Evolutionary conservation across 2,888 invertebrate species (phyloP), one percentile per base, ranked within the genome.

Genomic region (Anthophora plumipes): DNA sequence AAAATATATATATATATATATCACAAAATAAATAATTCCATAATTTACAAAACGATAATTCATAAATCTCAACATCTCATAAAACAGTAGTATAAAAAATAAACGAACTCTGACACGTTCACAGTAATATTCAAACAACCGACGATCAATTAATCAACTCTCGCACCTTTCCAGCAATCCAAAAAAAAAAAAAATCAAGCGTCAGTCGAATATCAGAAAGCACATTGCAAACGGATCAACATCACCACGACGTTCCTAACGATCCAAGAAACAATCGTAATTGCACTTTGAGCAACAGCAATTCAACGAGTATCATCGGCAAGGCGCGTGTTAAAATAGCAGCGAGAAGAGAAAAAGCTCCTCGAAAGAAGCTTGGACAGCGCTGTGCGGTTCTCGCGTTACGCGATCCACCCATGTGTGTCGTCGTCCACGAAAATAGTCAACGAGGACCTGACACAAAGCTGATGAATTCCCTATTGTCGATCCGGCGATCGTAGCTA

Each of bases 401-500:
- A n/a, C n/a, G 54, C 39, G 54, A 54, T 41, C 41, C n/a, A n/a
- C 0, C n/a, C 54, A 20, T 11, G 50, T 20, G 46, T 57, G 11
- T 4, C 22, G 17, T 48, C 20, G 37, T 8, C 37, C 54, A 63
- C 63, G 54, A 63, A 63, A 71, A 63, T 71, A 71, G 22, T 63
- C 41, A 0, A 52, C n/a, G 14, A 14, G 1, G 17, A 11, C 17
- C 57, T n/a, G n/a, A n/a, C n/a, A n/a, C n/a, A n/a, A n/a, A n/a
- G n/a, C n/a, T n/a, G n/a, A n/a, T n/a, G n/a, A n/a, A n/a, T n/a
- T n/a, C n/a, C n/a, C n/a, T n/a, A n/a, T n/a, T n/a, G 54, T 55
- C 54, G 61, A 63, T 72, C 71, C 76, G 67, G 74, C 82, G 82
- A 85, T 87, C 83, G 83, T 86, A 79, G 61, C 86, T 86, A 82